Evolutionary conservation across 2,113 vertebrate species (phyloP), one percentile per base, ranked within the genome.

Genomic region (Herpetotheres cachinnans): DNA sequence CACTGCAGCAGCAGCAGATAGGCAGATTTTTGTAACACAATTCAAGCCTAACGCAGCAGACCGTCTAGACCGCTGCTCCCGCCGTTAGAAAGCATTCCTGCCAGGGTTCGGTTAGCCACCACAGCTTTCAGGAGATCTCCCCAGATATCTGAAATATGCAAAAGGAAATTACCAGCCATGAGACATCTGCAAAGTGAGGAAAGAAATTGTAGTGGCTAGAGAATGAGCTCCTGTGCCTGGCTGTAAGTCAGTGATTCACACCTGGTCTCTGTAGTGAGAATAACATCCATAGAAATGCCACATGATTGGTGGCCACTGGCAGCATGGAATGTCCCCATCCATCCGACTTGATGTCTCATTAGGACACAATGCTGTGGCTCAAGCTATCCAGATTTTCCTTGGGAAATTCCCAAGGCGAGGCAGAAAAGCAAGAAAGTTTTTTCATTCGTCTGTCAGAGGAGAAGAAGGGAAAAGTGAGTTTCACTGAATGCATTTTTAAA

Each of bases 181-280:
- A 90, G 29, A 14, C 34, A 50, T 29, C 78, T 62, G 36, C 50
- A 91, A 82, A 83, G 36, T 6, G 22, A 21, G 36, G 29, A 0
- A 16, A 46, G 3, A 9, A 36, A 24, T n/a, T 4, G 6, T 16
- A 26, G 36, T 49, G 32, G 16, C 30, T 70, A 29, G 36, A 61
- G 52, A 55, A 67, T 21, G 38, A 54, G 27, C 29, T 29, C 27
- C 19, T 52, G 52, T 36, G n/a, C 47, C 56, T 76, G 32, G 30
- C 17, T 63, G 11, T 5, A 25, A 70, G 15, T 32, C 82, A 61
- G 52, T 19, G 73, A 44, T 18, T 69, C 52, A 26, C 3, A 0
- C 12, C 21, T 46, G 46, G 10, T 47, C 24, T 59, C 18, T 0
- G 0, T 5, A 24, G 61, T 16, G 63, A 52, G 76, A 82, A 34